These are phyloP conservation scores for Thamnophis elegans DNA, from an alignment of 2,797 vertebrate genomes.

Conservation along the genomic window DNA sequence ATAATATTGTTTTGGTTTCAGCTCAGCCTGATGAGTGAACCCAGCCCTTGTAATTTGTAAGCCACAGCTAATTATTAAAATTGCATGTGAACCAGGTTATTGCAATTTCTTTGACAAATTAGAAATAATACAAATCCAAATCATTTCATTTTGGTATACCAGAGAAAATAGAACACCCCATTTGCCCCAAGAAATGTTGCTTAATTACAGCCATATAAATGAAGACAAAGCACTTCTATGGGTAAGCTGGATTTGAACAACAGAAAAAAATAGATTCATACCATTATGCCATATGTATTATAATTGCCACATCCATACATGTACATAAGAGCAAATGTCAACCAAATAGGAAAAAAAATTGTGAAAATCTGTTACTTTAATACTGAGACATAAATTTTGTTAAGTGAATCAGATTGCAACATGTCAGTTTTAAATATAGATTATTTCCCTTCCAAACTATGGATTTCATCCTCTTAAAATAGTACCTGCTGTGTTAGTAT, in stretches of 20 bases:
- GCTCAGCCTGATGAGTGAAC: neutral
- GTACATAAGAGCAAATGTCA: neutral
- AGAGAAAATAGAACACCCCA: neutral
- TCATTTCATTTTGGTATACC: neutral
- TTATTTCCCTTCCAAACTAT: neutral
- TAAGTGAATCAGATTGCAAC: neutral
- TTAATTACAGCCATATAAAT: neutral
- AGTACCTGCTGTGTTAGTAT: too few relatives aligned
- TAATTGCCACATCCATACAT: neutral
- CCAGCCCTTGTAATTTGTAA: neutral
- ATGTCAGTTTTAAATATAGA: neutral
- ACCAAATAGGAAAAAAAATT: neutral
- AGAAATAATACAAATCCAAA: neutral
- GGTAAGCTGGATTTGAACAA: neutral
- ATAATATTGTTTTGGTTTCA: neutral
- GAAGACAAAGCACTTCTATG: neutral
- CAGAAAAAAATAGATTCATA: neutral
- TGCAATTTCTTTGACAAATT: neutral
- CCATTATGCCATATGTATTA: neutral
- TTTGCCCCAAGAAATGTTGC: neutral
- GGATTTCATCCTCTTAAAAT: neutral
- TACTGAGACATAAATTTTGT: neutral
- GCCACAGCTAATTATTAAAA: neutral
- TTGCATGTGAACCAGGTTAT: neutral
- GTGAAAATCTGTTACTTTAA: neutral